Percentiles rank a stretch among this genome's conserved stretches.
phyloP scores from a whole-genome alignment of 2,797 vertebrate species.

The Anguilla marmorata region DNA sequence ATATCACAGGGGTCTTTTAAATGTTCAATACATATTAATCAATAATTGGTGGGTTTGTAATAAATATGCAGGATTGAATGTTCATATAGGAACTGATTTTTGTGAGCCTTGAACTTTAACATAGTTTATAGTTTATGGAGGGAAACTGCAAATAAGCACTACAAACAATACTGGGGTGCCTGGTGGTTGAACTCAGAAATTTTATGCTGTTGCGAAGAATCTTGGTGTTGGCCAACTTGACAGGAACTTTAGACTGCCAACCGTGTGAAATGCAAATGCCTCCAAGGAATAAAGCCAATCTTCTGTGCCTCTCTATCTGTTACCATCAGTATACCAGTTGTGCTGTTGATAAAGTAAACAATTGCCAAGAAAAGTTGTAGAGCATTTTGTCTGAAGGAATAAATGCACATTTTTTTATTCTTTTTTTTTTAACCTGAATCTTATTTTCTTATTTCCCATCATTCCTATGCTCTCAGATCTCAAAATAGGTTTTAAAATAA shows the following conservation, averaged over 20 bases:
- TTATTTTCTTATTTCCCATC: no score
- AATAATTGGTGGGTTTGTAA: background rate
- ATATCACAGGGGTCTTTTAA: background rate
- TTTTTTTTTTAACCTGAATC: no score
- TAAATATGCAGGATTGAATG: background rate
- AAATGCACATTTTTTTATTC: background rate
- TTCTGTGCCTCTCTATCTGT: background rate
- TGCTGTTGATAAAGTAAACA: conserved; percentile 2
- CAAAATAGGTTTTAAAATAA: no score
- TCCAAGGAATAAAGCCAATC: conserved; percentile 11
- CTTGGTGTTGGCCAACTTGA: conserved; percentile 4
- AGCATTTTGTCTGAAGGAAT: background rate
- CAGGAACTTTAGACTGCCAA: background rate
- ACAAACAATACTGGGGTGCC: background rate
- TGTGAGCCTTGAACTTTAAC: background rate
- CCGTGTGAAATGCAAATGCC: background rate
- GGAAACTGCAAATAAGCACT: background rate
- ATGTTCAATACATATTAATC: background rate
- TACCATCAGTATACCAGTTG: background rate
- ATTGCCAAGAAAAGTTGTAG: background rate
- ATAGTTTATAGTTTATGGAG: background rate
- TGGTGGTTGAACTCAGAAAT: background rate
- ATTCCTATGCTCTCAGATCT: no score
- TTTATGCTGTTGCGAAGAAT: background rate
- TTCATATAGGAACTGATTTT: background rate